phyloP scores from a whole-genome alignment of 2,113 vertebrate genomes.

The Bos taurus region ARS-UCD2.0 NC_037330.1:95967501-95968000 shows the following conservation, averaged over 20 bases:
- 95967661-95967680: not conserved
- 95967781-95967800: not conserved
- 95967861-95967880: not conserved
- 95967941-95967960: too few relatives aligned
- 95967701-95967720: not conserved
- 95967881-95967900: too few relatives aligned
- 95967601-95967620: not conserved
- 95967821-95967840: not conserved
- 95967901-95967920: too few relatives aligned
- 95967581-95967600: not conserved
- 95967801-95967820: not conserved
- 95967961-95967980: too few relatives aligned
- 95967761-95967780: not conserved
- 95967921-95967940: too few relatives aligned
- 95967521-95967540: not conserved
- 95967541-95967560: slow-evolving; percentile 3
- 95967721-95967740: not conserved
- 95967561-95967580: not conserved
- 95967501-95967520: not conserved
- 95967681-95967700: not conserved
- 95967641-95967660: not conserved
- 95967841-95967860: not conserved
- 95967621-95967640: not conserved
- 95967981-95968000: too few relatives aligned
- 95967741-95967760: not conserved